Evolutionary conservation across 2,888 invertebrate genomes (phyloP).

Genomic region (Agapostemon virescens): DNA sequence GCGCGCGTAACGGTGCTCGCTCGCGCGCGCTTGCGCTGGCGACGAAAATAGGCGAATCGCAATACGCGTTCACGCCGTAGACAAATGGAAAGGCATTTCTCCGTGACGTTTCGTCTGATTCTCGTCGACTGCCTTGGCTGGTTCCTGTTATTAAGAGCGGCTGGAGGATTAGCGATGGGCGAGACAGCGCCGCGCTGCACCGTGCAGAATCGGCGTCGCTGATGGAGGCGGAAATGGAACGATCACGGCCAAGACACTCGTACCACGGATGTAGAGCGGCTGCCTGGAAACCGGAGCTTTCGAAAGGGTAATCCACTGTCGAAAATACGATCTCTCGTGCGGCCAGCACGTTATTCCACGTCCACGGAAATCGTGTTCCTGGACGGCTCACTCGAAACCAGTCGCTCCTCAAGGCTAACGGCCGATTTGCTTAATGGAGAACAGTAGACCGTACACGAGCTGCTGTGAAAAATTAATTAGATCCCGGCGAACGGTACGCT

Average conservation of each 20-base stretch:
- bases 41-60: slow-evolving; percentile 26
- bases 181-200: slow-evolving; percentile 41
- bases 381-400: slow-evolving; percentile 35
- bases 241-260: slow-evolving; percentile 66
- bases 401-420: slow-evolving; percentile 37
- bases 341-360: slow-evolving; percentile 63
- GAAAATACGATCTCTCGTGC: slow-evolving; percentile 64
- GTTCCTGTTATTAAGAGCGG: slow-evolving; percentile 64
- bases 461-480: slow-evolving; percentile 59
- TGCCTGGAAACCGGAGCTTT: slow-evolving; percentile 37
- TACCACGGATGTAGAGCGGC: slow-evolving; percentile 43
- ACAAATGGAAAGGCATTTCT: slow-evolving; percentile 40
- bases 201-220: slow-evolving; percentile 60
- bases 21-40: not conserved
- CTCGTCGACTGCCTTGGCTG: slow-evolving; percentile 36
- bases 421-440: slow-evolving; percentile 49
- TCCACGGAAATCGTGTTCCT: slow-evolving; percentile 63
- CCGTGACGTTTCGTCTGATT: slow-evolving; percentile 32
- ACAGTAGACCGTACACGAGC: slow-evolving; percentile 5
- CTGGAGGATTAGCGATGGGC: slow-evolving; percentile 51
- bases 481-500: not conserved
- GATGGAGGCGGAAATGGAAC: slow-evolving; percentile 71
- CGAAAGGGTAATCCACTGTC: slow-evolving; percentile 68
- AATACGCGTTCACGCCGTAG: not conserved
- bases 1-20: slow-evolving; percentile 13